phyloP scores from a whole-genome alignment of 35 echinoderm and acorn worm species.

The Ptychodera flava region DNA sequence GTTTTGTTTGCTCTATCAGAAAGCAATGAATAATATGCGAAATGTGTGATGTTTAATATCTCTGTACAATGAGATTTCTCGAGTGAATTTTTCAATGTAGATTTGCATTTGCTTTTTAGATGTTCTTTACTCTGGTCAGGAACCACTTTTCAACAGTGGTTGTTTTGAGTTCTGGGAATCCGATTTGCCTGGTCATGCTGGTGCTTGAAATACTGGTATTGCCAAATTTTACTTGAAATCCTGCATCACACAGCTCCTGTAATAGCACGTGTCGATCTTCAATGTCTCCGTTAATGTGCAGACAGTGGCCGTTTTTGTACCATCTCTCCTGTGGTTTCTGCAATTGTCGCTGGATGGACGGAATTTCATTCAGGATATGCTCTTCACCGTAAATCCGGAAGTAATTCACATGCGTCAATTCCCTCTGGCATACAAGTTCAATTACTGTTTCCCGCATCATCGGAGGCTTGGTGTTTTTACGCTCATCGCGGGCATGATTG shows the following conservation, averaged over 20 bases:
- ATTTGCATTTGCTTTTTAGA: too few species aligned
- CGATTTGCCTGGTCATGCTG: background rate
- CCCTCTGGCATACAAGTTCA: background rate
- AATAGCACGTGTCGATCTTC: background rate
- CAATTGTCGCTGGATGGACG: background rate
- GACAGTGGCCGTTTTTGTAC: background rate
- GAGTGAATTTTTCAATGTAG: too few species aligned
- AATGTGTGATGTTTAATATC: too few species aligned
- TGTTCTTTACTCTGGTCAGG: background rate
- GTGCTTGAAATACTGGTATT: background rate
- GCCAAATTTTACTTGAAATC: background rate
- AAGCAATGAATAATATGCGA: too few species aligned
- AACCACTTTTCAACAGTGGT: background rate
- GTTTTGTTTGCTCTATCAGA: too few species aligned
- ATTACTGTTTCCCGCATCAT: background rate
- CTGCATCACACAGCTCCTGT: background rate
- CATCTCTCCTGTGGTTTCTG: background rate
- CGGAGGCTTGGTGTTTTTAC: too few species aligned
- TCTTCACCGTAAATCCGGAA: background rate
- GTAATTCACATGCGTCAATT: background rate
- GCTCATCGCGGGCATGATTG: constrained; percentile 11
- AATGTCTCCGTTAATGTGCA: background rate
- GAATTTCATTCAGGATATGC: background rate
- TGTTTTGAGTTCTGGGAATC: background rate
- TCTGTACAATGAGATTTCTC: too few species aligned